Percentiles rank a stretch among this genome's conserved stretches.
These are phyloP conservation scores for Sebastes vulpes DNA, from an alignment of 2,797 vertebrate genomes.

Conservation along the genomic window DNA sequence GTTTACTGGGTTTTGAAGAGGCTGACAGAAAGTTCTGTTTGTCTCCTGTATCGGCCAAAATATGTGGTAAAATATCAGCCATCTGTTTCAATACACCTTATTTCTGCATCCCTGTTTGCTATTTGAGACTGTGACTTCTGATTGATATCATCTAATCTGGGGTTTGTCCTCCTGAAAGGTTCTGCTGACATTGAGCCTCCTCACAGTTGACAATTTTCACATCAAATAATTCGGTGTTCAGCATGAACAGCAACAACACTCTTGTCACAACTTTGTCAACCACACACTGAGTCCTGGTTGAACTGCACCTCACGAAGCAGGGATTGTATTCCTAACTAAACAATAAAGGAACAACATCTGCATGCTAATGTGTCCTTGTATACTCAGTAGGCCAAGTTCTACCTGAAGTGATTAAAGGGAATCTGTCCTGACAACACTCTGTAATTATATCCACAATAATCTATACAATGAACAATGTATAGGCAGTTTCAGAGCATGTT, in stretches of 20 bases:
- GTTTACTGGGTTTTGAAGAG: not conserved
- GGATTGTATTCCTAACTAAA: not conserved
- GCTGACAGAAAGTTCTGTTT: not conserved
- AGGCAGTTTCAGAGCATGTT: not conserved
- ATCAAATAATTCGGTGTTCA: not conserved
- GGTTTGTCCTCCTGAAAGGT: not conserved
- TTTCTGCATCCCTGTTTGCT: not conserved
- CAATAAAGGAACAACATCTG: not conserved
- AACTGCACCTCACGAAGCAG: not conserved
- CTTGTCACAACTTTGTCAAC: not conserved
- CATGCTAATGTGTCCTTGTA: not conserved
- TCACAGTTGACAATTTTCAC: not conserved
- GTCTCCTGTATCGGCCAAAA: not conserved
- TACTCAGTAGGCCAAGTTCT: not conserved
- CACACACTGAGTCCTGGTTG: not conserved
- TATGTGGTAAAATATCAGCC: not conserved
- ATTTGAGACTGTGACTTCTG: not conserved
- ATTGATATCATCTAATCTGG: not conserved
- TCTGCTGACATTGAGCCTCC: not conserved
- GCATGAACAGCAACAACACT: not conserved
- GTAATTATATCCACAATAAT: not conserved
- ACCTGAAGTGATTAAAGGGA: not conserved
- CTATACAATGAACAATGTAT: not conserved
- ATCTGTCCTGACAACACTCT: not conserved
- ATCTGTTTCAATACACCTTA: not conserved